These are phyloP conservation scores for Lucilia cuprina DNA, from an alignment of 1,140 invertebrate genomes.

Conservation along the genomic window DNA sequence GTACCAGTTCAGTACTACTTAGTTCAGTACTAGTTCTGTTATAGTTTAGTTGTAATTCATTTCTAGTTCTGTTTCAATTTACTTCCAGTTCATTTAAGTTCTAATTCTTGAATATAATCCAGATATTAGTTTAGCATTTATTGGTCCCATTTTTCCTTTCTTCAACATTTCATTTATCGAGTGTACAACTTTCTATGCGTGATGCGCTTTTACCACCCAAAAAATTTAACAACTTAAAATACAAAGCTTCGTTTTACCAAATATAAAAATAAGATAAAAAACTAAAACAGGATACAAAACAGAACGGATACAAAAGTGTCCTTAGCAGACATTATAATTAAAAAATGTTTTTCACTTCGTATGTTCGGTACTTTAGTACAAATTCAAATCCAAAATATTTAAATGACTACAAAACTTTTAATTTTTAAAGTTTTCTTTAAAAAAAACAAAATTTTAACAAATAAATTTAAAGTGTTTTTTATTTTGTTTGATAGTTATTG, in stretches of 20 bases:
- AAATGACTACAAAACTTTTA: not conserved
- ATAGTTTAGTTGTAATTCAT: no score
- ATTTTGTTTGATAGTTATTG: not conserved
- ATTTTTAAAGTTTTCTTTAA: conserved; percentile 30
- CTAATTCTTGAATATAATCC: not conserved
- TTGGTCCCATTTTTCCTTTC: not conserved
- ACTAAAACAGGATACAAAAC: not conserved
- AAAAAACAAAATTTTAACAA: not conserved
- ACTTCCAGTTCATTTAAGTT: no score
- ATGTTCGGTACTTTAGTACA: not conserved
- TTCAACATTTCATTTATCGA: not conserved
- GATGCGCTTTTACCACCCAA: not conserved
- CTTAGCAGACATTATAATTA: conserved; percentile 33
- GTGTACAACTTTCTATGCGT: not conserved
- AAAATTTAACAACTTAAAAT: not conserved
- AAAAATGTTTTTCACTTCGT: conserved; percentile 20
- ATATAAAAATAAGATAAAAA: not conserved
- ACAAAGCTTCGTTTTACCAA: not conserved
- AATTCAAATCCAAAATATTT: not conserved
- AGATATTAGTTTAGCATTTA: no score
- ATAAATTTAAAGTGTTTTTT: no score
- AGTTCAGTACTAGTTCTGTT: no score
- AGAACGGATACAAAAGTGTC: conserved; percentile 23
- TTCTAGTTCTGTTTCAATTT: no score
- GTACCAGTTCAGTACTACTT: no score